Percentiles rank a stretch among this genome's conserved stretches.
Evolutionary conservation across 2,888 invertebrate genomes (phyloP).

Genomic region (Plebejus argus): DNA sequence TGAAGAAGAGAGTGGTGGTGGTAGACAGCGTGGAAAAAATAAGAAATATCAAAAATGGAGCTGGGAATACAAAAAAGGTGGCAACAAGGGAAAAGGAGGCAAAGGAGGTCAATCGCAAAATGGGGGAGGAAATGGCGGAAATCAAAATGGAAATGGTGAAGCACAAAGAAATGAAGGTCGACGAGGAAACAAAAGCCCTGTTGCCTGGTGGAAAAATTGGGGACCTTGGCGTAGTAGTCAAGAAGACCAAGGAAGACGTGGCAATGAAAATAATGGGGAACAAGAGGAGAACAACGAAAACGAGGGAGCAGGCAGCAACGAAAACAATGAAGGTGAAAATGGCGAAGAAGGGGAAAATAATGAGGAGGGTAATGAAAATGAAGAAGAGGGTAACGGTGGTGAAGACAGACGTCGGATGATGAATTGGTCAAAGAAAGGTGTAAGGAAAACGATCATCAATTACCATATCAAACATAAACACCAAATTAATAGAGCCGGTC

Average conservation of each 20-base stretch:
- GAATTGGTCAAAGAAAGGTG: constrained; percentile 1
- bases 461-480: constrained; percentile 5
- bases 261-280: constrained; percentile 25
- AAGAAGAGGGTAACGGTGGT: constrained; percentile 1
- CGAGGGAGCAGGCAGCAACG: not conserved
- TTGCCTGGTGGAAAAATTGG: constrained; percentile 28
- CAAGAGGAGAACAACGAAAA: constrained; percentile 10
- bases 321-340: constrained; percentile 17
- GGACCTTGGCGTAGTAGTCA: constrained; percentile 27
- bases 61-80: constrained; percentile 24
- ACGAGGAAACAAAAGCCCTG: constrained; percentile 16
- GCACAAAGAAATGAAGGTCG: constrained; percentile 8
- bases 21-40: constrained; percentile 6
- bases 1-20: constrained; percentile 10
- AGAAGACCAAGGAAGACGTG: constrained; percentile 27
- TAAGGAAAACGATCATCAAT: constrained; percentile 4
- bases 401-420: constrained; percentile 31
- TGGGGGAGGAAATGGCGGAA: not conserved
- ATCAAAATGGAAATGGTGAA: constrained; percentile 9
- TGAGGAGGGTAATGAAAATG: constrained; percentile 27
- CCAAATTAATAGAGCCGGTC: constrained; percentile 12
- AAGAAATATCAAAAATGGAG: constrained; percentile 8
- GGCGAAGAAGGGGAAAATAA: constrained; percentile 19
- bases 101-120: not conserved
- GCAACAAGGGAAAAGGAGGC: not conserved